Percentiles rank a stretch among this genome's conserved stretches.
Conservation (phyloP, 1,140 invertebrate genomes). For the Rhizoglyphus robini region DNA sequence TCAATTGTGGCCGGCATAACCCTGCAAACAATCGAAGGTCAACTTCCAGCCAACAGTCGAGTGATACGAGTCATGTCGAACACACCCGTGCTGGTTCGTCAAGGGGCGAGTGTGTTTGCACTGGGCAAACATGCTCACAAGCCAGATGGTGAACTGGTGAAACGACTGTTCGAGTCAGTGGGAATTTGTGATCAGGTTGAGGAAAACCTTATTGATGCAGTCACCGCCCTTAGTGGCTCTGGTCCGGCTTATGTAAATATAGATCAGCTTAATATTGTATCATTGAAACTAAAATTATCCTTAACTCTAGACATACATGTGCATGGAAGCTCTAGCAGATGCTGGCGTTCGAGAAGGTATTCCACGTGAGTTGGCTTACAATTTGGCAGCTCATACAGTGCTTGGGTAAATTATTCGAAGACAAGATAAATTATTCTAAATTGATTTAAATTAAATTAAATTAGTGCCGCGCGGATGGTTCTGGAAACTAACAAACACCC, state of each 20-base stretch:
- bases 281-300: too few relatives aligned
- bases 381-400: constrained; percentile 76
- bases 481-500: constrained; percentile 63
- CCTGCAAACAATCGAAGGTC: constrained; percentile 58
- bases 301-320: constrained; percentile 71
- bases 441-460: constrained; percentile 12
- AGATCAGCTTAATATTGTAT: background rate
- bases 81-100: constrained; percentile 67
- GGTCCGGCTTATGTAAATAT: constrained; percentile 79
- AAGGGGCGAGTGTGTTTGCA: constrained; percentile 66
- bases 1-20: constrained; percentile 87
- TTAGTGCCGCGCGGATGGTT: constrained; percentile 78
- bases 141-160: constrained; percentile 45
- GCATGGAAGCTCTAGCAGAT: constrained; percentile 80
- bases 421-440: background rate
- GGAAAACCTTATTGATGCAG: constrained; percentile 73
- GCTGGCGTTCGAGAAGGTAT: constrained; percentile 82
- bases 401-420: constrained; percentile 33
- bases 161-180: constrained; percentile 61
- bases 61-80: constrained; percentile 91
- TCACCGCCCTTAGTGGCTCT: constrained; percentile 83
- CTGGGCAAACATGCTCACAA: constrained; percentile 41
- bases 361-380: constrained; percentile 60
- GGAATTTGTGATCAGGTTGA: constrained; percentile 74
- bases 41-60: too few relatives aligned